These are phyloP conservation scores for Molothrus aeneus DNA, from an alignment of 2,797 vertebrate species.

Conservation along the genomic window DNA sequence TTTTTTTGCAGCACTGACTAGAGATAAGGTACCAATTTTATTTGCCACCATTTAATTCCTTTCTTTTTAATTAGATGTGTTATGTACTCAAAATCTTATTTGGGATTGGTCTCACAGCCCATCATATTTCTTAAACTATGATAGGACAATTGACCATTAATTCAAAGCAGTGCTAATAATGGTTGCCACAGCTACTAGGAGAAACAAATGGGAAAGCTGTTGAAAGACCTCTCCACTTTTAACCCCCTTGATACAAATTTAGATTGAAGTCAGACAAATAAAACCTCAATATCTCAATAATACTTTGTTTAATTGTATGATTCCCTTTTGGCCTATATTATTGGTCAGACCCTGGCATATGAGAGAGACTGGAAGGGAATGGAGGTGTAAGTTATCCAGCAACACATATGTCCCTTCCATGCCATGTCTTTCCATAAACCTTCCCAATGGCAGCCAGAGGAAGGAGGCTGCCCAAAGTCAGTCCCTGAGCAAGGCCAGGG, in stretches of 20 bases:
- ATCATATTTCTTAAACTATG: slow-evolving; percentile 39
- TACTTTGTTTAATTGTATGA: neutral
- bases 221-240: slow-evolving; percentile 20
- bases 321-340: neutral
- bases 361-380: neutral
- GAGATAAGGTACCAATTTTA: slow-evolving; percentile 25
- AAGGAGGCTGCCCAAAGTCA: neutral
- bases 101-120: slow-evolving; percentile 27
- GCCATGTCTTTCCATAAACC: neutral
- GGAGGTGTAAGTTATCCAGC: neutral
- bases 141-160: slow-evolving; percentile 36
- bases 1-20: neutral
- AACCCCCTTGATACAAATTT: slow-evolving; percentile 8
- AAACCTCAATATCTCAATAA: neutral
- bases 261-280: neutral
- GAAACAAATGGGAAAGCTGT: slow-evolving; percentile 25
- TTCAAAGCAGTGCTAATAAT: slow-evolving; percentile 31
- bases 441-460: neutral
- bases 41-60: slow-evolving; percentile 4
- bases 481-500: neutral
- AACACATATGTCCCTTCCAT: neutral
- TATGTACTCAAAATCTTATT: slow-evolving; percentile 16
- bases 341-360: neutral
- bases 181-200: neutral
- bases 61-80: slow-evolving; percentile 34